Evolutionary conservation across 2,888 invertebrate genomes (phyloP).

Genomic region (Labia minor): DNA sequence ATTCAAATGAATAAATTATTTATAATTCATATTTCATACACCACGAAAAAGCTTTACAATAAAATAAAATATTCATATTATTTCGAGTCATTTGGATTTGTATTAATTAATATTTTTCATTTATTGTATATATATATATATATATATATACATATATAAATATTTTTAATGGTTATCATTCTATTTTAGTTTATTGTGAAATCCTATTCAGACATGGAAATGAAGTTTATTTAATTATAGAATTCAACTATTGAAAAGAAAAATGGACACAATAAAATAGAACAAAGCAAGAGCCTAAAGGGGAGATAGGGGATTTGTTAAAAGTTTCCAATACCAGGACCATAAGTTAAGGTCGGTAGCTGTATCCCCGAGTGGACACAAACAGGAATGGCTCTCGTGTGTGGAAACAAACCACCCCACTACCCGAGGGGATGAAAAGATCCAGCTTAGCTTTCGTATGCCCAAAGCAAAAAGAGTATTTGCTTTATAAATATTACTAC

Average conservation of each 20-base stretch:
- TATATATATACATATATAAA: too few relatives aligned
- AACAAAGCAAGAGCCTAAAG: neutral
- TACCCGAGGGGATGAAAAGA: too few relatives aligned
- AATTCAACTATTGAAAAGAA: neutral
- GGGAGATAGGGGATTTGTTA: neutral
- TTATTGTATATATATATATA: too few relatives aligned
- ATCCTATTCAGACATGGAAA: too few relatives aligned
- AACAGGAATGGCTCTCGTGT: too few relatives aligned
- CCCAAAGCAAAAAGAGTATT: too few relatives aligned
- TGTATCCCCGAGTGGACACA: neutral
- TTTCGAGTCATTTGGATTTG: neutral
- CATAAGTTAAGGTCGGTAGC: conserved; percentile 1
- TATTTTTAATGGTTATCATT: too few relatives aligned
- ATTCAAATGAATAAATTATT: neutral
- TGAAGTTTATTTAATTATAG: neutral
- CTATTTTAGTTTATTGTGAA: too few relatives aligned
- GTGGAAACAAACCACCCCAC: too few relatives aligned
- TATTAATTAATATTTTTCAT: too few relatives aligned
- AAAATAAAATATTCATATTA: conserved; percentile 13
- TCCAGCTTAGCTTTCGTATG: too few relatives aligned
- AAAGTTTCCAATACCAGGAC: neutral
- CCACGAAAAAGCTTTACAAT: neutral
- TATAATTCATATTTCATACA: neutral
- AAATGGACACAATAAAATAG: neutral
- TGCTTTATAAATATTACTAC: too few relatives aligned